Evolutionary conservation across 2,888 invertebrate genomes (phyloP).

Genomic region (Cataglyphis cursor): DNA sequence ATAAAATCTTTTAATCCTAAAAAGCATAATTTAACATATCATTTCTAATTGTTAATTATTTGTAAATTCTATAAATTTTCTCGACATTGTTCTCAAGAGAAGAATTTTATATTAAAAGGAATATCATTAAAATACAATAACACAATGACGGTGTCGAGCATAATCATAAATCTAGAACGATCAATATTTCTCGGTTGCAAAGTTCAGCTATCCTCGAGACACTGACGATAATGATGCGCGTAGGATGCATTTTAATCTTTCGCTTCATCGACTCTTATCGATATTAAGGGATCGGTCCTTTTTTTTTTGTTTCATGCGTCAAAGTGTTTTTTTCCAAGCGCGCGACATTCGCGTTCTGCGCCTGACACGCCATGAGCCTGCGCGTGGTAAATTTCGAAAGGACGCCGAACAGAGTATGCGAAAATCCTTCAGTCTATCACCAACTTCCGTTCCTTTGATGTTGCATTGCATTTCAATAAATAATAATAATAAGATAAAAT

Average conservation of each 20-base stretch:
- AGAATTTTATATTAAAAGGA: neutral
- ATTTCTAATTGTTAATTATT: neutral
- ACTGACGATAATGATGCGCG: constrained; percentile 1
- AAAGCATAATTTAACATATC: neutral
- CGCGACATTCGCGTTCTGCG: constrained; percentile 14
- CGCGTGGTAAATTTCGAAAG: constrained; percentile 52
- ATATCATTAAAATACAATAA: neutral
- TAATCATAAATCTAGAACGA: constrained; percentile 5
- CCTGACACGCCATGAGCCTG: constrained; percentile 30
- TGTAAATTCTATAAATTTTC: neutral
- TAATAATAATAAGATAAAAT: neutral
- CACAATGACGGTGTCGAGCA: neutral
- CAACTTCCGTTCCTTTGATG: neutral
- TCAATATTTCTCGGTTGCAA: constrained; percentile 20
- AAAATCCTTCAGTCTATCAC: constrained; percentile 29
- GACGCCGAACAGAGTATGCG: neutral
- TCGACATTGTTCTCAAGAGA: neutral
- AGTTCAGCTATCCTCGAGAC: neutral
- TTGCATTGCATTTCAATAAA: constrained; percentile 5
- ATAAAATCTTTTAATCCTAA: neutral
- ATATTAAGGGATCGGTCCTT: neutral
- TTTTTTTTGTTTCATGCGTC: neutral
- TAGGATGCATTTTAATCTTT: constrained; percentile 25
- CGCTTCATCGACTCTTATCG: constrained; percentile 6
- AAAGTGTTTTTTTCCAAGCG: neutral